Percentiles rank a stretch among this genome's conserved stretches.
Conservation (phyloP, 2,797 vertebrate genomes). For the Mus minutoides region DNA sequence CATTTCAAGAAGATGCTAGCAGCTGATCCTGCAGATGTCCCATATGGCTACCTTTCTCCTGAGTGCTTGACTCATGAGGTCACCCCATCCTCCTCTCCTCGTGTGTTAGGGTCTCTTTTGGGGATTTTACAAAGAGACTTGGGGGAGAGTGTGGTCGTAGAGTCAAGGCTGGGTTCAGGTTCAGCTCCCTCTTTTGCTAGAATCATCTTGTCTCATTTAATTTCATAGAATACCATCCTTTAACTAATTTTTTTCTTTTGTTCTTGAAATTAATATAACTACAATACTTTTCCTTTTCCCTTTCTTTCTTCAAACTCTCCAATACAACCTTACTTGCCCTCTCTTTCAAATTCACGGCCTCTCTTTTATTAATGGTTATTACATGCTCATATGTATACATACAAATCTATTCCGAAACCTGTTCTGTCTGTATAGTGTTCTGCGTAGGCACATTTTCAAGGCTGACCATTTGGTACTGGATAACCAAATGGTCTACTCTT, state of each 20-base stretch:
- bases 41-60: not conserved
- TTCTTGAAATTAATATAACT: not conserved
- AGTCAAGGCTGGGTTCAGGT: not conserved
- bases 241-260: not conserved
- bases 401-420: not conserved
- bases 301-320: not conserved
- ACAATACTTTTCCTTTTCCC: not conserved
- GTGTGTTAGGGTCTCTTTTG: not conserved
- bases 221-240: not conserved
- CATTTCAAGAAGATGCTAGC: slow-evolving; percentile 20
- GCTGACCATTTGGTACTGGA: not conserved
- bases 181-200: not conserved
- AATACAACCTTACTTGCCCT: not conserved
- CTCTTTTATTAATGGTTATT: not conserved
- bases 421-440: not conserved
- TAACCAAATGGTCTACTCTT: not conserved
- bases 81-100: not conserved
- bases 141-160: not conserved
- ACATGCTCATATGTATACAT: not conserved
- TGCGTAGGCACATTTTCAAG: too few relatives aligned
- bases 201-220: not conserved
- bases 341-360: not conserved
- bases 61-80: not conserved
- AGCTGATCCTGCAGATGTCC: not conserved
- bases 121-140: not conserved